These are phyloP conservation scores for Calliopsis andreniformis DNA, from an alignment of 1,140 invertebrate species.

Conservation along the genomic window DNA sequence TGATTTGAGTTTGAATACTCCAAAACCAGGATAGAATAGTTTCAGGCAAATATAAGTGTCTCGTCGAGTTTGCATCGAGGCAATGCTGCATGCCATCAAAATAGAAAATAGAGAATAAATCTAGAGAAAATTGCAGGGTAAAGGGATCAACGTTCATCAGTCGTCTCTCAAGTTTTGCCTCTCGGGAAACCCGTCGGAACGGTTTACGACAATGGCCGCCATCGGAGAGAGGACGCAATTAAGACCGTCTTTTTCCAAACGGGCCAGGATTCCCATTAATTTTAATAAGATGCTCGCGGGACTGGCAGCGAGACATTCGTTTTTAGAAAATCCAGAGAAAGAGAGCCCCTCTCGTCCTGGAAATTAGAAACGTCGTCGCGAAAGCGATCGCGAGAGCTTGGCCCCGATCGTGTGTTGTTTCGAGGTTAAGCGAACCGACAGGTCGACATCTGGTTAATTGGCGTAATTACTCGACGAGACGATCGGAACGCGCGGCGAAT, in stretches of 20 bases:
- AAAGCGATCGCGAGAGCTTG: background rate
- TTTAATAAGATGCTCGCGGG: slow-evolving; percentile 49
- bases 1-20: too few species aligned
- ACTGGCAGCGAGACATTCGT: slow-evolving; percentile 10
- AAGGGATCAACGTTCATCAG: slow-evolving; percentile 29
- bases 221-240: slow-evolving; percentile 46
- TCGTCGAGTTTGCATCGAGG: too few species aligned
- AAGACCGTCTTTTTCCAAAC: slow-evolving; percentile 24
- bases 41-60: too few species aligned
- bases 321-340: background rate
- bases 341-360: background rate
- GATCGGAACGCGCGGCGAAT: slow-evolving; percentile 47
- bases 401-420: slow-evolving; percentile 18
- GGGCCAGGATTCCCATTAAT: slow-evolving; percentile 25
- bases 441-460: slow-evolving; percentile 56
- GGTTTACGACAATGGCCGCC: slow-evolving; percentile 50
- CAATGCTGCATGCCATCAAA: too few species aligned
- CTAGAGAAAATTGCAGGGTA: background rate
- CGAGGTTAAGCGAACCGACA: slow-evolving; percentile 26
- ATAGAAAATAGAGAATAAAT: too few species aligned
- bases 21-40: too few species aligned
- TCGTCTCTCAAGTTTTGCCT: slow-evolving; percentile 28
- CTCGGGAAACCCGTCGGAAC: slow-evolving; percentile 33
- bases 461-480: slow-evolving; percentile 50
- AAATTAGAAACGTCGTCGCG: slow-evolving; percentile 27